Evolutionary conservation across 2,113 vertebrate genomes (phyloP).

Genomic region (Oncorhynchus clarkii): DNA sequence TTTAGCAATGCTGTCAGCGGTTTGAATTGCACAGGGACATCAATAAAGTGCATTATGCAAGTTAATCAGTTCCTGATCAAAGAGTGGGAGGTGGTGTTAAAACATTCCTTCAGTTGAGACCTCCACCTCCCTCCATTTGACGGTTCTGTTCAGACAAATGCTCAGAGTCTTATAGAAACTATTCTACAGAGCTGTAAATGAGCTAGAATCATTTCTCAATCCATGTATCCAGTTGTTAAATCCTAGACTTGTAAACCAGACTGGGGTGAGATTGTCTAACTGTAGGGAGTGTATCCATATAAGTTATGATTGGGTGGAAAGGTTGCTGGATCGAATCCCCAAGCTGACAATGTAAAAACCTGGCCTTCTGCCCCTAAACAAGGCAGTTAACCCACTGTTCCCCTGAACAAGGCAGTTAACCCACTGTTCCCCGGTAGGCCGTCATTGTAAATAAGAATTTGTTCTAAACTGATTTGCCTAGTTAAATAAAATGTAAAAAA

Average conservation of each 20-base stretch:
- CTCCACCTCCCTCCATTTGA: neutral
- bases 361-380: too few species aligned
- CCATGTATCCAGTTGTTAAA: neutral
- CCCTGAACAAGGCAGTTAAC: too few species aligned
- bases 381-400: too few species aligned
- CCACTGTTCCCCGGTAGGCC: too few species aligned
- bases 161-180: neutral
- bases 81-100: neutral
- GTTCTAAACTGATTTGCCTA: too few species aligned
- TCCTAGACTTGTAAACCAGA: neutral
- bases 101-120: neutral
- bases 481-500: too few species aligned
- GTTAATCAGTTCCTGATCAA: neutral
- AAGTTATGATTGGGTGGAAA: neutral
- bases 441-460: too few species aligned
- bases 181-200: neutral
- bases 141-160: neutral
- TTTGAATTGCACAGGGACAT: neutral
- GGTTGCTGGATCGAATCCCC: too few species aligned
- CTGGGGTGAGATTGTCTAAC: neutral
- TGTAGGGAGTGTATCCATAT: neutral
- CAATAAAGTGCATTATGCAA: neutral
- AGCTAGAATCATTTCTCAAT: neutral
- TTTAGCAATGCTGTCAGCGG: neutral
- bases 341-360: too few species aligned